Evolutionary conservation across 2,113 vertebrate species (phyloP), one percentile per base, ranked within the genome.

Genomic region (Sebastes fasciatus): DNA sequence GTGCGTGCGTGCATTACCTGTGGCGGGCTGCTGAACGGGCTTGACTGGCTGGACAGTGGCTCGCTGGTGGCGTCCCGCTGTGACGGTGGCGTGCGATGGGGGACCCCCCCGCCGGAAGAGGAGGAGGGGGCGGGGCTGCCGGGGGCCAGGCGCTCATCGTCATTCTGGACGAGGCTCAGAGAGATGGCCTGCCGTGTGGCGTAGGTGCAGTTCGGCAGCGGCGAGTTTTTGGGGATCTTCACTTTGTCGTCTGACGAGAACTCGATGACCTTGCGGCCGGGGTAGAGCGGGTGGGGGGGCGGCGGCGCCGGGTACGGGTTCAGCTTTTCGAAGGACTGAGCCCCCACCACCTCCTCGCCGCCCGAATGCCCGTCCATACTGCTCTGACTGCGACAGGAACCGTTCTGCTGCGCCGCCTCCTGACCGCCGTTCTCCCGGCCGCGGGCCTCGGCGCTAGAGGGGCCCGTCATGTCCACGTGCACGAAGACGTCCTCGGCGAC

Each of bases 161-260:
- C 96, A 26, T 95, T 97, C 89, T 97, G 97, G 13, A 99, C 98
- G 16, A 99, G 94, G 91, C 98, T 98, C 58, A 99, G 94, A 0
- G 98, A 99, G 91, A 99, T 99, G 86, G 98, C 98, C 95, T 99
- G 98, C 45, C 98, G 95, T 0, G 98, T 99, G 48, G 98, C 98
- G 0, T 99, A 99, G 0, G 98, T 99, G 73, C 98, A 99, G 94
- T 99, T 99, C 82, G 98, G 98, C 72, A 99, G 91, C 0, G 98
- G 98, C 5, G 97, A 98, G 91, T 99, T 99, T 79, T 97, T 99
- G 12, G 98, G 97, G 82, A 99, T 98, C 85, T 97, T 97, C 72
- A 99, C 97, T 85, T 98, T 98, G 87, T 99, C 98, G 73, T 99
- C 98, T 0, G 95, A 95, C 0, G 98, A 97, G 92, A 99, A 99